Conservation (phyloP, 2,113 vertebrate genomes). For the Nothoprocta perdicaria region DNA sequence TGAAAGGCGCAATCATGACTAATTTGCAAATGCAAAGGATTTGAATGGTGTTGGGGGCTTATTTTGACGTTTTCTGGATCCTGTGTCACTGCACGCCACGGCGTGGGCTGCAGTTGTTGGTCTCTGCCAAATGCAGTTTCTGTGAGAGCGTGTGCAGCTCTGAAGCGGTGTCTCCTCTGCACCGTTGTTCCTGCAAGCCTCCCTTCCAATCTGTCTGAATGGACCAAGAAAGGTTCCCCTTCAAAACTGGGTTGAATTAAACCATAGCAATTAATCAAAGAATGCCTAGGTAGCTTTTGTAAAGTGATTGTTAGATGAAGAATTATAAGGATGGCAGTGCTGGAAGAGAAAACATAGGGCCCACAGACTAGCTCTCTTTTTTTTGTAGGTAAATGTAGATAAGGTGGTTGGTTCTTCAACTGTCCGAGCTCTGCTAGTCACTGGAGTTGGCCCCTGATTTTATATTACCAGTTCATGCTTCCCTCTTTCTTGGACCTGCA, state of each 20-base stretch:
- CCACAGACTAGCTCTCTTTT: not conserved
- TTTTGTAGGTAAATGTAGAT: not conserved
- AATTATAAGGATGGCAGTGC: not conserved
- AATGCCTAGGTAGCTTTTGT: not conserved
- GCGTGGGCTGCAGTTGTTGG: not conserved
- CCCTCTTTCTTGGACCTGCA: not conserved
- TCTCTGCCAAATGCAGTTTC: not conserved
- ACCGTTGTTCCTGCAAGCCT: not conserved
- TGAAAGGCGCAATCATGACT: constrained; percentile 49
- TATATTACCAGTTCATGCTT: not conserved
- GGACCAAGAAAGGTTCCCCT: not conserved
- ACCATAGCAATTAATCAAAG: not conserved
- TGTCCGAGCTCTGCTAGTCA: not conserved
- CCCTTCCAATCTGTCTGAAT: not conserved
- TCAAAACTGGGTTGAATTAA: not conserved
- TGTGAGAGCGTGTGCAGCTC: not conserved
- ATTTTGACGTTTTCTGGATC: not conserved
- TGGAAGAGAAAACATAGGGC: accelerated
- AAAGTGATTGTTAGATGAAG: not conserved
- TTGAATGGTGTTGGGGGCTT: not conserved
- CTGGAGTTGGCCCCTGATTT: not conserved
- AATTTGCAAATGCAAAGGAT: constrained; percentile 14
- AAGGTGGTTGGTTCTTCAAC: not conserved
- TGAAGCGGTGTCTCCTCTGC: not conserved
- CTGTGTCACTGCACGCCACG: not conserved